Evolutionary conservation across 2,888 invertebrate genomes (phyloP), one percentile per base, ranked within the genome.

Genomic region (Drosophila testacea): DNA sequence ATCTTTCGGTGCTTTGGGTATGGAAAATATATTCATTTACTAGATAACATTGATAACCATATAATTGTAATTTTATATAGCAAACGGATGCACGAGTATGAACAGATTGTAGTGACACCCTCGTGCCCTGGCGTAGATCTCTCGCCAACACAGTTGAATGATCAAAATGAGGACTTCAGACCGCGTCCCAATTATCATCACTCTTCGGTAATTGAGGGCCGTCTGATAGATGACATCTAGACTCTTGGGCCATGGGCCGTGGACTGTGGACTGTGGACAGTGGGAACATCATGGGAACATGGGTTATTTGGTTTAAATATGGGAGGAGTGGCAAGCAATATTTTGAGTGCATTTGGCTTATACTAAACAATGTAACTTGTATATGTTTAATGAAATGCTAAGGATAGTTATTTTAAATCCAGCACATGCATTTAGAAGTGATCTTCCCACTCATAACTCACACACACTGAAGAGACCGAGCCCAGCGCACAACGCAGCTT

Each of bases 91-190:
- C 94, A 95, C 69, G 96, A 96, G 88, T 97, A 97, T 87, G 97
- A 97, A 90, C 97, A 97, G 92, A 95, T 97, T 79, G 96, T 97
- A 4, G 96, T 97, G 61, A 96, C 97, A 6, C 97, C 97, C 0
- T 95, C 96, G 10, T 96, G 96, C 92, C 95, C 96, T 0, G 96
- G 95, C 60, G 95, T 97, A 36, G 95, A 96, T 77, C 94, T 97
- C 38, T 95, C 95, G 77, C 96, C 97, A 60, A 95, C 98, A 69
- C 97, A 98, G 90, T 93, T 98, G 57, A 99, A 98, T 79, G 98
- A 98, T 90, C 97, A 98, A 90, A 99, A 98, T 92, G 96, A 96
- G 92, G 99, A 99, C 93, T 99, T 98, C 93, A 96, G 98, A 9
- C 96, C 96, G 63, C 94, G 99, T 77, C 95, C 97, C 83, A 95